Evolutionary conservation across 2,888 invertebrate genomes (phyloP).

Genomic region (Euphydryas editha): DNA sequence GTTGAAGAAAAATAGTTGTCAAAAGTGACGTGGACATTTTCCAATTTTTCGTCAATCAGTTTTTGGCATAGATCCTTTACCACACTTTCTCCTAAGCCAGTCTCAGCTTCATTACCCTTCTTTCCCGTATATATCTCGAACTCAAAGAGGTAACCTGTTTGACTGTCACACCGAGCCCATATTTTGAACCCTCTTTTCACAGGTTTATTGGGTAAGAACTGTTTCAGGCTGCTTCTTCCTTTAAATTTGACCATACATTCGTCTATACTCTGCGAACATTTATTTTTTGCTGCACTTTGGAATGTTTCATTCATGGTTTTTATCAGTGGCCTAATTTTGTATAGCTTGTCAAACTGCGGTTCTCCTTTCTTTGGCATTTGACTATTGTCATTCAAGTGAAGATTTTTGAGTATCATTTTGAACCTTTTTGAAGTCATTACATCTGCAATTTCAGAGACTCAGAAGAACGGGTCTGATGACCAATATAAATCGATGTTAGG

Average conservation of each 20-base stretch:
- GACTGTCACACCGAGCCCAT: conserved; percentile 44
- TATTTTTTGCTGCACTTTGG: not conserved
- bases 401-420: conserved; percentile 27
- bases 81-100: too few relatives aligned
- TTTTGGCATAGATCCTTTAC: too few relatives aligned
- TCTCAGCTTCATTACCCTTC: too few relatives aligned
- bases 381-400: conserved; percentile 31
- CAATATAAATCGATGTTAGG: conserved; percentile 40
- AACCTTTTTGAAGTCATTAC: conserved; percentile 32
- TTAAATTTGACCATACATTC: conserved; percentile 41
- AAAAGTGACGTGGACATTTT: not conserved
- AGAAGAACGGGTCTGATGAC: conserved; percentile 39
- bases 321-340: conserved; percentile 32
- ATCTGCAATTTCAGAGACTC: conserved; percentile 18
- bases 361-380: conserved; percentile 9
- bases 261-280: not conserved
- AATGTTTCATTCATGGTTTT: not conserved
- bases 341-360: conserved; percentile 35
- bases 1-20: too few relatives aligned
- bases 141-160: conserved; percentile 46
- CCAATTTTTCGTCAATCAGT: too few relatives aligned
- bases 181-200: conserved; percentile 48
- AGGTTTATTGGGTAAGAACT: conserved; percentile 48
- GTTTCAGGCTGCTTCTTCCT: conserved; percentile 43
- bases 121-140: conserved; percentile 45